Evolutionary conservation across 2,888 invertebrate species (phyloP).

Genomic region (Leptopilina myrica): DNA sequence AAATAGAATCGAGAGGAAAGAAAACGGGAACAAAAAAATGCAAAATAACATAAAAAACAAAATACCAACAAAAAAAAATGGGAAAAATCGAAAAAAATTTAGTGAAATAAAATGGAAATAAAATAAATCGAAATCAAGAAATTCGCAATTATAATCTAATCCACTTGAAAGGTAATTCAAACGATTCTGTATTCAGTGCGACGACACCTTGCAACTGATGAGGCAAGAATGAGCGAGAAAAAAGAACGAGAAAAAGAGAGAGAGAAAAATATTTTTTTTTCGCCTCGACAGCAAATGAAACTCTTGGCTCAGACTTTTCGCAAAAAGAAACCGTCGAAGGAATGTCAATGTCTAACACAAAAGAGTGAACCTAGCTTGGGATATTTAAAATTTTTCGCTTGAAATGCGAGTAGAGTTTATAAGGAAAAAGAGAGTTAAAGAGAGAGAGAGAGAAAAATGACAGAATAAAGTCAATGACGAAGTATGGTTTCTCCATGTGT

Average conservation of each 20-base stretch:
- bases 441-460: no score
- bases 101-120: no score
- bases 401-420: neutral
- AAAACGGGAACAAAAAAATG: no score
- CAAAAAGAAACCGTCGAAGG: neutral
- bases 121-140: no score
- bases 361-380: neutral
- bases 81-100: no score
- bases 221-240: slow-evolving; percentile 14
- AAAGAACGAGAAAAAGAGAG: no score
- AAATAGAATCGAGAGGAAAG: no score
- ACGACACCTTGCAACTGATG: slow-evolving; percentile 16
- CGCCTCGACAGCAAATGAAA: slow-evolving; percentile 14
- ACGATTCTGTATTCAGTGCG: neutral
- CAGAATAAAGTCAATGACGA: neutral
- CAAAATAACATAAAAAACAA: no score
- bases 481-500: neutral
- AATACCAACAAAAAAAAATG: no score
- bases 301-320: slow-evolving; percentile 6
- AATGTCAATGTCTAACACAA: slow-evolving; percentile 21
- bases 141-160: neutral
- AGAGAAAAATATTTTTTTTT: no score
- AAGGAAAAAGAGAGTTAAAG: neutral
- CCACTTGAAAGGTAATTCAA: neutral
- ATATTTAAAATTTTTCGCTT: slow-evolving; percentile 21